Percentiles rank a stretch among this genome's conserved stretches.
These are phyloP conservation scores for Oikopleura vanhoeffeni DNA, from an alignment of 23 tunicate genomes.

Conservation along the genomic window DNA sequence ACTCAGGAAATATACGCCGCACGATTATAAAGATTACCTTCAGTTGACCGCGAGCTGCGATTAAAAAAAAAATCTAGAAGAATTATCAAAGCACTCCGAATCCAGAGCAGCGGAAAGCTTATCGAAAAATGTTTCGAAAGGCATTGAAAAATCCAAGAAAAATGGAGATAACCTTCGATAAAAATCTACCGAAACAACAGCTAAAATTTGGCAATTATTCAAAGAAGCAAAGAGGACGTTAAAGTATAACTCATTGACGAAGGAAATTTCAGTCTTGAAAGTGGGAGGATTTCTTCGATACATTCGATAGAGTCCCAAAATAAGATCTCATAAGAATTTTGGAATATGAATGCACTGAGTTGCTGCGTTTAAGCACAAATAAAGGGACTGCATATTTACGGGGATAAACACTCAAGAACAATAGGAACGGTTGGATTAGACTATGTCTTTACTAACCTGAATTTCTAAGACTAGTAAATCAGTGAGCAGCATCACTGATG, in stretches of 20 bases:
- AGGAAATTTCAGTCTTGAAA: neutral
- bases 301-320: neutral
- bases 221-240: neutral
- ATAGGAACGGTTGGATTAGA: no score
- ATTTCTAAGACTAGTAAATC: no score
- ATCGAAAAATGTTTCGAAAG: neutral
- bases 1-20: conserved; percentile 36
- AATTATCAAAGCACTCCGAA: neutral
- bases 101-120: neutral
- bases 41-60: conserved; percentile 26
- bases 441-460: no score
- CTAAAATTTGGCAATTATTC: neutral
- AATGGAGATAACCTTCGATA: neutral
- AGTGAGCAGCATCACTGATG: no score
- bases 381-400: neutral
- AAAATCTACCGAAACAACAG: neutral
- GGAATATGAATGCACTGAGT: neutral
- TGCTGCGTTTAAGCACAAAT: neutral
- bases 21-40: conserved; percentile 37
- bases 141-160: neutral
- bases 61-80: conserved; percentile 4
- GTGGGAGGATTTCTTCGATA: neutral
- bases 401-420: neutral
- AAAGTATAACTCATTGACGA: neutral
- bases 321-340: neutral